These are phyloP conservation scores for Limulus polyphemus DNA, from an alignment of 2,888 invertebrate species.

Conservation along the genomic window DNA sequence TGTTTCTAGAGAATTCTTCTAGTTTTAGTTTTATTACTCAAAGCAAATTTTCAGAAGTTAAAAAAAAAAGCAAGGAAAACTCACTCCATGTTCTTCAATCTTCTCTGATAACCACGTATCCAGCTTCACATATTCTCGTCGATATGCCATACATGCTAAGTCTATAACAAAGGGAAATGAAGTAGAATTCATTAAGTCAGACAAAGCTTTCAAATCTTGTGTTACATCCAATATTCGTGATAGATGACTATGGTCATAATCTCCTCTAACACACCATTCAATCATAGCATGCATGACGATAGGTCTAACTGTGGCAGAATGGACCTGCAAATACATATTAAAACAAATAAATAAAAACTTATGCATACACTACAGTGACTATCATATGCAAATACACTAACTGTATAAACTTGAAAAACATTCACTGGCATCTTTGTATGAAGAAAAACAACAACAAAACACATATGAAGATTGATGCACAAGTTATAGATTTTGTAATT, in stretches of 20 bases:
- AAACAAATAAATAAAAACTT: background rate
- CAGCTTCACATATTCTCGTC: slow-evolving; percentile 89
- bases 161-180: slow-evolving; percentile 95
- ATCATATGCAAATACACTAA: background rate
- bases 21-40: too few species aligned
- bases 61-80: too few species aligned
- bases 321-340: slow-evolving; percentile 4
- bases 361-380: background rate
- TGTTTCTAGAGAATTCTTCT: too few species aligned
- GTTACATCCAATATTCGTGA: slow-evolving; percentile 93
- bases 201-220: slow-evolving; percentile 76
- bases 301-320: slow-evolving; percentile 6
- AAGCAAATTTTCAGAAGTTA: too few species aligned
- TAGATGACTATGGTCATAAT: slow-evolving; percentile 82
- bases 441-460: too few species aligned
- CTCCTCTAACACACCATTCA: slow-evolving; percentile 85
- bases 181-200: slow-evolving; percentile 75
- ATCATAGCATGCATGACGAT: slow-evolving; percentile 70
- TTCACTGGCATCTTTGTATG: too few species aligned
- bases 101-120: slow-evolving; percentile 99
- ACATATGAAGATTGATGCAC: too few species aligned
- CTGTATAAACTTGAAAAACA: too few species aligned
- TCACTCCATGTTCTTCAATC: slow-evolving; percentile 84
- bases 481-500: too few species aligned
- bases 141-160: slow-evolving; percentile 88